Base-by-base conservation (phyloP, 92 coral and sea anemone genomes). In the Paramuricea clavata region DNA sequence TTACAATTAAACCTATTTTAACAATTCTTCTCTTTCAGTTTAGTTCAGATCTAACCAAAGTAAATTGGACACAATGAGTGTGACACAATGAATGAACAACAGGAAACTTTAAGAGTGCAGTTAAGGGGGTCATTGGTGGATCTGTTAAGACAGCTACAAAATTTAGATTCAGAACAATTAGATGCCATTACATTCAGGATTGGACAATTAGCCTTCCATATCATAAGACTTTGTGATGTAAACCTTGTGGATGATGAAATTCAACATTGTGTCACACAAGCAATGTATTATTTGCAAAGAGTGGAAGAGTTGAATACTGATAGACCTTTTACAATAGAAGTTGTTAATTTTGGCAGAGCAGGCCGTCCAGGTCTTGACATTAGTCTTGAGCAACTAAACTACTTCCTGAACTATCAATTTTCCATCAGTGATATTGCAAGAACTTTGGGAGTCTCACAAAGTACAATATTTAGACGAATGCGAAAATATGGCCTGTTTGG, bases 381-480 rank as follows among this genome's bases (percentile, higher is more conserved):
- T 65, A 61, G 50, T 76, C 52, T 35, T 54, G 84, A 79, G 19
- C 86, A 86, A 25, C 71, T 86, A 28, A 70, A 36, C 49, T 86
- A 77, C 64, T 85, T 87, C 82, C 59, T 87, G 21, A 64, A 81
- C 64, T 54, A 68, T 34, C 80, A 87, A 49, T 87, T 87, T 35
- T 59, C 69, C 12, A 72, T 87, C 9, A 8, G 85, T 41, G 90
- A 84, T 72, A 92, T 92, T 85, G 89, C 90, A 50, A 74, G 69
- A 74, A 92, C 82, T 36, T 83, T 92, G 44, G 94, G 94, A 21
- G 89, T 86, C 26, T 64, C 86, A 21, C 73, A 82, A 52, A 90
- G 93, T 74, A 78, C 93, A 43, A 49, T 91, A 69, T 79, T 69
- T 41, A 87, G 93, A 71, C 83, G 91, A 52, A 57, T 84, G 69